phyloP scores from a whole-genome alignment of 2,113 vertebrate species.

The Scortum barcoo region DNA sequence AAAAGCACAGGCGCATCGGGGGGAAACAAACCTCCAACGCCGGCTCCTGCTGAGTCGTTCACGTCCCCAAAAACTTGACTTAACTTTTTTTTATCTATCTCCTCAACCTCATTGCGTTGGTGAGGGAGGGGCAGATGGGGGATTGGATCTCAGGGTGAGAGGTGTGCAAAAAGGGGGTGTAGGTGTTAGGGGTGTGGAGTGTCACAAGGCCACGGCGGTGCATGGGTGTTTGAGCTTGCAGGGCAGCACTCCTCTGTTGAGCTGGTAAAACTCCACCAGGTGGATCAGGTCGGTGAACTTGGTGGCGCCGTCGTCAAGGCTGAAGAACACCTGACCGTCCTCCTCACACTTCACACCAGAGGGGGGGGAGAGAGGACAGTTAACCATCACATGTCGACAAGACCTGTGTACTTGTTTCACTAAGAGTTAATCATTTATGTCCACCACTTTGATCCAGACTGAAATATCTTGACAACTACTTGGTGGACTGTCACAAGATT shows the following conservation, averaged over 20 bases:
- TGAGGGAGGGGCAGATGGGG: slow-evolving; percentile 24
- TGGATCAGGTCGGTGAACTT: slow-evolving; percentile 99
- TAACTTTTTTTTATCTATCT: slow-evolving; percentile 41
- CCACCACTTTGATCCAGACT: neutral
- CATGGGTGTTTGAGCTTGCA: slow-evolving; percentile 99
- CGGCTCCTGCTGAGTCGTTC: slow-evolving; percentile 21
- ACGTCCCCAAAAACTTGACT: slow-evolving; percentile 42
- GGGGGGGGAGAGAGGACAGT: slow-evolving; percentile 28
- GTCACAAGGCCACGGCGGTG: slow-evolving; percentile 98
- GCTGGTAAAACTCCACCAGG: slow-evolving; percentile 99
- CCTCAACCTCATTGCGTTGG: slow-evolving; percentile 41
- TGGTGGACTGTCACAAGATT: neutral
- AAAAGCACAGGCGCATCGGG: slow-evolving; percentile 12
- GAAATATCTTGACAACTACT: neutral
- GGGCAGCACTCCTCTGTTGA: slow-evolving; percentile 97
- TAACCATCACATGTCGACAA: neutral
- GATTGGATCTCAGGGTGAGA: slow-evolving; percentile 41
- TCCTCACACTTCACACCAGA: slow-evolving; percentile 90
- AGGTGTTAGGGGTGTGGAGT: slow-evolving; percentile 39
- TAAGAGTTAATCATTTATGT: neutral
- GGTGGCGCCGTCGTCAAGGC: slow-evolving; percentile 96
- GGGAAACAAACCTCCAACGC: slow-evolving; percentile 3
- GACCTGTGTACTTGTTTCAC: neutral
- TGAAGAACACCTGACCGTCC: slow-evolving; percentile 97
- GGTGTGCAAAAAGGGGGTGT: slow-evolving; percentile 68